Evolutionary conservation across 1,140 invertebrate species (phyloP), one percentile per base, ranked within the genome.

Genomic region (Eubasilissa regina): DNA sequence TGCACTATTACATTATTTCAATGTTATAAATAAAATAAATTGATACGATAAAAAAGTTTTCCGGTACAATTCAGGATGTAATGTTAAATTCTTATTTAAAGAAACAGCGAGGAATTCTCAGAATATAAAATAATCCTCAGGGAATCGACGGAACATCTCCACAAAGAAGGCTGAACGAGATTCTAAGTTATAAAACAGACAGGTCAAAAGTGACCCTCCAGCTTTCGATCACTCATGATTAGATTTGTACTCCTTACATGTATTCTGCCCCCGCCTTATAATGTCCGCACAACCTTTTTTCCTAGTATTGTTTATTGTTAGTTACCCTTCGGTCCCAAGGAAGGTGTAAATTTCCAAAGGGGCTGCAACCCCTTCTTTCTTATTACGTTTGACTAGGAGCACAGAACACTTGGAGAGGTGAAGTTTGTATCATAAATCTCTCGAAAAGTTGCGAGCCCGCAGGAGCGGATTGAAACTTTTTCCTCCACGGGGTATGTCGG

Each of bases 401-500:
- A 81, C 77, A 81, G 80, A 78, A 78, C 78, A 76, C 78, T 75
- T 77, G 75, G 70, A 78, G 62, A 78, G 81, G 78, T 82, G 81
- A 82, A 82, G 78, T 82, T 82, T 82, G 81, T 80, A 82, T 80
- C 81, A 82, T 82, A 82, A 82, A 82, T 82, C 81, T 82, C 78
- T 48, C 78, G 75, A 45, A 82, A 82, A 78, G 78, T 82, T 82
- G 81, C 56, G 77, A 80, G 60, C 81, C 81, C 78, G 78, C 70
- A 82, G 81, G 78, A 82, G 55, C 80, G 80, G 77, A 82, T 82
- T 78, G 78, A 82, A 82, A 82, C 70, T 82, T 82, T 82, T 80
- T 78, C 81, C 75, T 78, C 66, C 70, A 21, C 60, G 12, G 68
- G 66, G 17, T 51, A 55, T 80, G 74, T 80, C 76, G 81, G 70